Evolutionary conservation across 2,113 vertebrate species (phyloP).

Genomic region (Alouatta palliata): DNA sequence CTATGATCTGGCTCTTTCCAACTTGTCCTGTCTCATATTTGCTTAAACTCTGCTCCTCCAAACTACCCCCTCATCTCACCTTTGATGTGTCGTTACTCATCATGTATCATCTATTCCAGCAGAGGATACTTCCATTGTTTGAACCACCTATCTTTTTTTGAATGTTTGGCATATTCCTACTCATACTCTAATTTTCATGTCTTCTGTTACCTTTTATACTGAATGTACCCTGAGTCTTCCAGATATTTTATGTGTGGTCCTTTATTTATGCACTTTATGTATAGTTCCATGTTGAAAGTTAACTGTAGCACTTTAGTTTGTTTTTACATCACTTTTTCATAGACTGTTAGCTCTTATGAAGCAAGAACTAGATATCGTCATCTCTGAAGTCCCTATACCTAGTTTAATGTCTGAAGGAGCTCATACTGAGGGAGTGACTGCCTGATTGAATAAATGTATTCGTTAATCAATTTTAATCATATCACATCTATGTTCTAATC

Average conservation of each 20-base stretch:
- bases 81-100: background rate
- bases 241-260: background rate
- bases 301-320: background rate
- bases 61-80: background rate
- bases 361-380: background rate
- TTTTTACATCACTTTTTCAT: background rate
- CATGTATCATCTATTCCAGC: background rate
- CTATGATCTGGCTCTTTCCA: background rate
- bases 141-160: background rate
- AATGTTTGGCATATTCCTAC: background rate
- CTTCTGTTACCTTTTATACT: background rate
- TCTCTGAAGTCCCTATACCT: background rate
- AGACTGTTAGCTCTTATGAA: background rate
- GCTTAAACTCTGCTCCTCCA: background rate
- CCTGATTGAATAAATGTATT: background rate
- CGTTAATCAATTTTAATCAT: conserved; percentile 25
- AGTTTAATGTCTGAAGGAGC: background rate
- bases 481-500: background rate
- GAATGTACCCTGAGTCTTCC: background rate
- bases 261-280: background rate
- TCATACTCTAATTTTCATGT: background rate
- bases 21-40: background rate
- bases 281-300: background rate
- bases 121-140: background rate
- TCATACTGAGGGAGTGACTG: background rate